Conservation (phyloP, 2,113 vertebrate species). For the Benthochromis sp. region DNA sequence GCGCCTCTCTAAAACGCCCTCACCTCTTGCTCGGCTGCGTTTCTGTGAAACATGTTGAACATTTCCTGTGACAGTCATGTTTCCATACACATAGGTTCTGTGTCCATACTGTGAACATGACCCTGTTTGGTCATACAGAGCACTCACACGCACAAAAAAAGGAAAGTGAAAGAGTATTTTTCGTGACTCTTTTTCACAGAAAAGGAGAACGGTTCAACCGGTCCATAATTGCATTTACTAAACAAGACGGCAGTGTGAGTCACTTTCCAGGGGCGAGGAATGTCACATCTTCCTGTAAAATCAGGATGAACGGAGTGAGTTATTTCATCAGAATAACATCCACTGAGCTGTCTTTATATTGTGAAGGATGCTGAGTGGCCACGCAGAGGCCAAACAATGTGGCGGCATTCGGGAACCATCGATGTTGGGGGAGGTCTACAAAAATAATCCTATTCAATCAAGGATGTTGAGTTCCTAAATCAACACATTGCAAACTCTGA, state of each 20-base stretch:
- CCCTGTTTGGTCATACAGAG: conserved; percentile 38
- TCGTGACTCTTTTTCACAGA: conserved; percentile 7
- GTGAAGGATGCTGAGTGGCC: conserved; percentile 24
- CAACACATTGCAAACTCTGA: not conserved
- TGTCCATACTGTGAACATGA: conserved; percentile 24
- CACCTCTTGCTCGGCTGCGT: conserved; percentile 39
- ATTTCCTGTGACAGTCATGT: conserved; percentile 67
- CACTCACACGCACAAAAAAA: not conserved
- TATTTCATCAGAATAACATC: conserved; percentile 20
- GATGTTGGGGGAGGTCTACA: not conserved
- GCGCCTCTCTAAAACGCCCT: conserved; percentile 38
- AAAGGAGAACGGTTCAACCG: conserved; percentile 2
- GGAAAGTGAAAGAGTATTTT: not conserved
- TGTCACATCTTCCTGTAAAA: conserved; percentile 49
- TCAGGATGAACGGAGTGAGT: conserved; percentile 3
- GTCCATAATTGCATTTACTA: conserved; percentile 40
- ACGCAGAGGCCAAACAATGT: conserved; percentile 14
- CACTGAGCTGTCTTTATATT: conserved; percentile 15
- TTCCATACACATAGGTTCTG: conserved; percentile 35
- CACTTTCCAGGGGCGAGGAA: conserved; percentile 47
- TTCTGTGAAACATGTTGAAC: conserved; percentile 63
- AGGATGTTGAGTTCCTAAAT: conserved; percentile 23
- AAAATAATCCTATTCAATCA: conserved; percentile 32
- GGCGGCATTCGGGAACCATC: not conserved
- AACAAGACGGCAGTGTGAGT: conserved; percentile 49